Evolutionary conservation across 2,888 invertebrate genomes (phyloP).

Genomic region (Lampropteryx suffumata): DNA sequence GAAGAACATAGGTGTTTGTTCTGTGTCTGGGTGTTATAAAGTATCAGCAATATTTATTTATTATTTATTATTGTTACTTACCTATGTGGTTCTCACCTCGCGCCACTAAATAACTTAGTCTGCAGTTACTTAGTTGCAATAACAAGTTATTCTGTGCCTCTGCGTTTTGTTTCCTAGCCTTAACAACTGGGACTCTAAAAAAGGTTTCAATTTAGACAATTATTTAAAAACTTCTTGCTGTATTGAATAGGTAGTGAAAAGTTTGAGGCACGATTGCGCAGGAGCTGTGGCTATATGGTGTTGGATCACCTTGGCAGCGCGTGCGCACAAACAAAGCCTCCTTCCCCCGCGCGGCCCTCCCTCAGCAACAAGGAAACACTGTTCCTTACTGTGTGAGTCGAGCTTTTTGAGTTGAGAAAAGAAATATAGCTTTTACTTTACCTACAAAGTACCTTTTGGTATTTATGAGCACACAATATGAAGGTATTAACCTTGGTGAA

Average conservation of each 20-base stretch:
- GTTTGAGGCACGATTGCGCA: slow-evolving; percentile 52
- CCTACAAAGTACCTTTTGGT: background rate
- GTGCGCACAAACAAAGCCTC: slow-evolving; percentile 68
- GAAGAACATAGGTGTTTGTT: too few relatives aligned
- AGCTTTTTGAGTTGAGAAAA: slow-evolving; percentile 11
- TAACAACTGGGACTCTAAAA: too few relatives aligned
- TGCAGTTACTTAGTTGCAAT: too few relatives aligned
- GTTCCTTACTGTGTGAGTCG: slow-evolving; percentile 36
- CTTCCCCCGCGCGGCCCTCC: slow-evolving; percentile 28
- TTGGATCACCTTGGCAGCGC: slow-evolving; percentile 48
- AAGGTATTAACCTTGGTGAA: background rate
- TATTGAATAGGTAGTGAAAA: slow-evolving; percentile 28
- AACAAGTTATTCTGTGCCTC: too few relatives aligned
- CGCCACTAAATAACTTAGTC: too few relatives aligned
- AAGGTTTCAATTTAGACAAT: too few relatives aligned
- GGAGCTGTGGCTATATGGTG: slow-evolving; percentile 38
- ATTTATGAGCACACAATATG: background rate
- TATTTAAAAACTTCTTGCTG: too few relatives aligned
- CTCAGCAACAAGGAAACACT: slow-evolving; percentile 58
- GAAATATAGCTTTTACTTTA: slow-evolving; percentile 27
- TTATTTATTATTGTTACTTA: too few relatives aligned
- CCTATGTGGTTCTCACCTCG: too few relatives aligned
- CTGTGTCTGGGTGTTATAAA: too few relatives aligned
- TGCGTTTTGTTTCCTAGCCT: too few relatives aligned
- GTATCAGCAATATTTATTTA: too few relatives aligned